A percentile compares a stretch with the other conserved stretches of the same genome.
Evolutionary conservation across 2,797 vertebrate genomes (phyloP).

Genomic region (Eremophila alpestris): DNA sequence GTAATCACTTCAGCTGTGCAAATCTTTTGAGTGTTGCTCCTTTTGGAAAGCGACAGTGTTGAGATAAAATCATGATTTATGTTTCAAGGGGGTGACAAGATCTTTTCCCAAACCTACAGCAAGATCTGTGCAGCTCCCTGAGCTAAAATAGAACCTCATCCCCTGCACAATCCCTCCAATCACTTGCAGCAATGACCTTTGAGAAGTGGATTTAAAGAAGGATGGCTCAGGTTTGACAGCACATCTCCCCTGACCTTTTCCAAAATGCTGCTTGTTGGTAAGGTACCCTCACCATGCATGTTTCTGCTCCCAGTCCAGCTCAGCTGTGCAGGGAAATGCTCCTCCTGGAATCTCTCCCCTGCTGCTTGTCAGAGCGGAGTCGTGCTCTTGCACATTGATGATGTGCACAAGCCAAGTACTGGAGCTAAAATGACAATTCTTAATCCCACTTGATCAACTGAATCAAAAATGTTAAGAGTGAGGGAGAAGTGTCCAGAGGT

Average conservation of each 20-base stretch:
- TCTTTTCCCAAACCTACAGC: not conserved
- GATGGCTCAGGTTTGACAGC: not conserved
- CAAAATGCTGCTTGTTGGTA: not conserved
- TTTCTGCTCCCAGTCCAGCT: not conserved
- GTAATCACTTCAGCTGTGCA: not conserved
- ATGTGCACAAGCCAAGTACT: not conserved
- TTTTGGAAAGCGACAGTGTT: not conserved
- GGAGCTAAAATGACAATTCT: not conserved
- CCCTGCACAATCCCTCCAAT: not conserved
- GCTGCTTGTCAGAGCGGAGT: fast-evolving
- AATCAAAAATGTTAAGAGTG: not conserved
- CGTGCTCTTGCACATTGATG: not conserved
- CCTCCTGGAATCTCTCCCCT: not conserved
- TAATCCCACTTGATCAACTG: not conserved
- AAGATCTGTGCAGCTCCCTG: not conserved
- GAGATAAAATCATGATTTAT: not conserved
- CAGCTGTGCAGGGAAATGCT: fast-evolving
- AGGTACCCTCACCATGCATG: not conserved
- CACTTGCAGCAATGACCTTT: not conserved
- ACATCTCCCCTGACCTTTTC: not conserved
- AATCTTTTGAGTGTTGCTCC: not conserved
- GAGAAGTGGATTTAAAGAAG: not conserved
- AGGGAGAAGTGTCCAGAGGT: not conserved
- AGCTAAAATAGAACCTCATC: not conserved
- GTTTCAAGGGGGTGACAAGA: not conserved